Conservation (phyloP, 1,140 invertebrate species). For the Laupala kohalensis region DNA sequence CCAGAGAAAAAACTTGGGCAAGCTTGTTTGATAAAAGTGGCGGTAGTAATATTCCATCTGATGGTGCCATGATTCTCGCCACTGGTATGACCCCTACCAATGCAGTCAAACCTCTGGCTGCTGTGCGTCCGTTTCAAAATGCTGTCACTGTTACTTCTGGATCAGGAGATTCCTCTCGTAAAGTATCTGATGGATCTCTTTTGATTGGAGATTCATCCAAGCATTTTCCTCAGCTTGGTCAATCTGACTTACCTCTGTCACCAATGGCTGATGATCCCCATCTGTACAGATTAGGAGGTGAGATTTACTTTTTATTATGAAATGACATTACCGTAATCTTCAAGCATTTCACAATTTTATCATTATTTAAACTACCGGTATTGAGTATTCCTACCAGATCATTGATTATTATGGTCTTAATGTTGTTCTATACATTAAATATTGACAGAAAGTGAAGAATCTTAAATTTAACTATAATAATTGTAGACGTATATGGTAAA, state of each 20-base stretch:
- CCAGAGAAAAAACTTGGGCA: slow-evolving; percentile 4
- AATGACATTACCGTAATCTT: neutral
- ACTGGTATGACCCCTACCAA: neutral
- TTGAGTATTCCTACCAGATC: too few relatives aligned
- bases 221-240: slow-evolving; percentile 15
- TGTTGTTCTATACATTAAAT: too few relatives aligned
- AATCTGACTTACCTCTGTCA: slow-evolving; percentile 9
- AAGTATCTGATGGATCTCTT: slow-evolving; percentile 15
- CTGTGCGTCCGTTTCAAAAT: slow-evolving; percentile 10
- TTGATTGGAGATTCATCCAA: slow-evolving; percentile 18
- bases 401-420: too few relatives aligned
- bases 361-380: neutral
- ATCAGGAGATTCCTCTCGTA: neutral
- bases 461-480: too few relatives aligned
- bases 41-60: neutral
- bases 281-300: slow-evolving; percentile 40
- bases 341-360: neutral
- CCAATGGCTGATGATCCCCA: slow-evolving; percentile 18
- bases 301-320: neutral
- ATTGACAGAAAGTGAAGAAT: too few relatives aligned
- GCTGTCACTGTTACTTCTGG: slow-evolving; percentile 1
- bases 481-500: too few relatives aligned
- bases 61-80: neutral
- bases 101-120: slow-evolving; percentile 2
- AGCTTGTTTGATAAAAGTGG: slow-evolving; percentile 3